phyloP scores from a whole-genome alignment of 2,888 invertebrate genomes.

The Tetranychus truncatus region DNA sequence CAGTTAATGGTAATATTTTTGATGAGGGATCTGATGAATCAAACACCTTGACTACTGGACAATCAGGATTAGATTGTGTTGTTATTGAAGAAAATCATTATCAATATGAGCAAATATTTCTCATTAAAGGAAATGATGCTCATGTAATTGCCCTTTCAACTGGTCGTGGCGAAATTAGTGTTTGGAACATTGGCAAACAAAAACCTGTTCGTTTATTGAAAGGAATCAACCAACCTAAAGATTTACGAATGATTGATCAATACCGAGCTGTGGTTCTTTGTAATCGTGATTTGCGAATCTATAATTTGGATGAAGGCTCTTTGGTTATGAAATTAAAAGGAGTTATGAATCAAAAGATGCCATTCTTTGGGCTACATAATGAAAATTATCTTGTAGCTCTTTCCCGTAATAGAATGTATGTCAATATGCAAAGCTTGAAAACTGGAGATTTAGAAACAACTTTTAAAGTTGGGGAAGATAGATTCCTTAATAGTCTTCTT shows the following conservation, averaged over 20 bases:
- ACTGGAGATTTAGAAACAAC: conserved; percentile 64
- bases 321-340: conserved; percentile 51
- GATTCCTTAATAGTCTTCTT: conserved; percentile 66
- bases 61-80: not conserved
- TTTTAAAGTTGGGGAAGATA: conserved; percentile 66
- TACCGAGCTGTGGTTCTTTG: conserved; percentile 56
- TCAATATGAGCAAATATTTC: conserved; percentile 15
- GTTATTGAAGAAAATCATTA: not conserved
- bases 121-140: conserved; percentile 34
- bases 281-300: conserved; percentile 56
- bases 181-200: conserved; percentile 54
- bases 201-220: conserved; percentile 44
- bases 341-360: conserved; percentile 83
- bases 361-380: conserved; percentile 67
- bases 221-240: conserved; percentile 56
- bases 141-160: conserved; percentile 57
- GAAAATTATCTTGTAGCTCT: conserved; percentile 57
- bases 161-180: conserved; percentile 53
- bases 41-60: not conserved
- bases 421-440: conserved; percentile 64
- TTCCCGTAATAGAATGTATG: conserved; percentile 69
- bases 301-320: conserved; percentile 54
- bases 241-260: conserved; percentile 52
- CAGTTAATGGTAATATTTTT: conserved; percentile 4
- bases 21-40: not conserved